These are phyloP conservation scores for Galerucella calmariensis DNA, from an alignment of 2,888 invertebrate genomes.

Conservation along the genomic window DNA sequence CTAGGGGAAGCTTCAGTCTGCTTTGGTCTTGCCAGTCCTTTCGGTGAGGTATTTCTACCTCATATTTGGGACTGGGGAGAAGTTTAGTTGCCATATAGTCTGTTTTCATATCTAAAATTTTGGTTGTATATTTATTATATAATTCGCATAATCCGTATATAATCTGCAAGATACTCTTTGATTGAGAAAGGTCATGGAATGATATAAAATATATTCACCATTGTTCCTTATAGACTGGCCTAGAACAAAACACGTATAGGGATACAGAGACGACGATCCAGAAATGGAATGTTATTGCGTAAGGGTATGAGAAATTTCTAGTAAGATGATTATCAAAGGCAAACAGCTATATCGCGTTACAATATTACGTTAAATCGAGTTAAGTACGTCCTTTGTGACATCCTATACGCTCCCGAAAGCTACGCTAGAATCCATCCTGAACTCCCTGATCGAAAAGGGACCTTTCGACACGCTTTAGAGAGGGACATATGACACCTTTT, in stretches of 20 bases:
- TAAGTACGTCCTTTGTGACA: conserved; percentile 54
- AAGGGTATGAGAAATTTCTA: conserved; percentile 43
- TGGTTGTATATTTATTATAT: no score
- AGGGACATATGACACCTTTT: conserved; percentile 31
- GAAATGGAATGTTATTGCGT: conserved; percentile 37
- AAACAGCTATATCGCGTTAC: conserved; percentile 53
- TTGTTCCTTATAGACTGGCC: background rate
- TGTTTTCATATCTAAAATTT: no score
- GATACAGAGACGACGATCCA: conserved; percentile 1
- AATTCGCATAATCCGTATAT: no score
- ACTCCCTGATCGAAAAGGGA: conserved; percentile 40
- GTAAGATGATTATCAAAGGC: conserved; percentile 52
- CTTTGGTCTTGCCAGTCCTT: no score
- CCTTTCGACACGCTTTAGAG: conserved; percentile 21
- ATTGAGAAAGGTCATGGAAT: no score
- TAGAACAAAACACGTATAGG: background rate
- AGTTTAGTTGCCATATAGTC: no score
- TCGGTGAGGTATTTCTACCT: no score
- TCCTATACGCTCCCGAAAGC: conserved; percentile 42
- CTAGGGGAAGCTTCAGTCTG: no score
- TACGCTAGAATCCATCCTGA: conserved; percentile 39
- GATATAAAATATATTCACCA: background rate
- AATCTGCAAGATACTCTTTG: no score
- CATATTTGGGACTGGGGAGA: no score
- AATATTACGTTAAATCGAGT: conserved; percentile 53